Evolutionary conservation across 2,113 vertebrate genomes (phyloP).

Genomic region (Pteruthius melanotis): DNA sequence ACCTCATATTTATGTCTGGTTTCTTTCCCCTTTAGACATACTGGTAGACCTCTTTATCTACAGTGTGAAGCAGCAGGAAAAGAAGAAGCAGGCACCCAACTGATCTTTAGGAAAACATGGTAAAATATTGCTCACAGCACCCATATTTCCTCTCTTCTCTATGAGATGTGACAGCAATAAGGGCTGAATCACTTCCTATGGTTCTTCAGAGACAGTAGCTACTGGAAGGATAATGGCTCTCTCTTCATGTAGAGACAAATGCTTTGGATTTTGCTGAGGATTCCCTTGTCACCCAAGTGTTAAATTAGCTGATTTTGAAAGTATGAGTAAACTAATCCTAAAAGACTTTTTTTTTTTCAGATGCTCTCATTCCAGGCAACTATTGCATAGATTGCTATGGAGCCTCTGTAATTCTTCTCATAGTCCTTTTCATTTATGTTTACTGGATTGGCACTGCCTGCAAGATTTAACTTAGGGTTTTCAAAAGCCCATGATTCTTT

Average conservation of each 20-base stretch:
- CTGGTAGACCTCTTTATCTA: not conserved
- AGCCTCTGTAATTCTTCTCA: not conserved
- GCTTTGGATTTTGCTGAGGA: not conserved
- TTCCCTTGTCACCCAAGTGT: not conserved
- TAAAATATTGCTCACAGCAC: fast-evolving
- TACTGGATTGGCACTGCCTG: not conserved
- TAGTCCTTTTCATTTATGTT: not conserved
- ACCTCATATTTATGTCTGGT: not conserved
- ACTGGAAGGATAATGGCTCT: not conserved
- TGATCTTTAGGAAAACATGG: not conserved
- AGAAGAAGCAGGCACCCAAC: not conserved
- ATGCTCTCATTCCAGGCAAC: not conserved
- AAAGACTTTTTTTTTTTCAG: not conserved
- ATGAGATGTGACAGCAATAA: not conserved
- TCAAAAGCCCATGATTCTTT: not conserved
- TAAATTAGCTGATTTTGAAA: not conserved
- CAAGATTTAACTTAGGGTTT: not conserved
- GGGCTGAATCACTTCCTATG: not conserved
- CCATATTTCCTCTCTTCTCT: not conserved
- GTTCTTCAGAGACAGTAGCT: not conserved
- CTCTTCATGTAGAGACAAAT: not conserved
- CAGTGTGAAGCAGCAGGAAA: not conserved
- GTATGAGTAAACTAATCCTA: not conserved
- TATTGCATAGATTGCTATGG: not conserved
- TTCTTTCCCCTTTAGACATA: not conserved